phyloP scores from a whole-genome alignment of 2,113 vertebrate species.

The Nothobranchius kuhntae region DNA sequence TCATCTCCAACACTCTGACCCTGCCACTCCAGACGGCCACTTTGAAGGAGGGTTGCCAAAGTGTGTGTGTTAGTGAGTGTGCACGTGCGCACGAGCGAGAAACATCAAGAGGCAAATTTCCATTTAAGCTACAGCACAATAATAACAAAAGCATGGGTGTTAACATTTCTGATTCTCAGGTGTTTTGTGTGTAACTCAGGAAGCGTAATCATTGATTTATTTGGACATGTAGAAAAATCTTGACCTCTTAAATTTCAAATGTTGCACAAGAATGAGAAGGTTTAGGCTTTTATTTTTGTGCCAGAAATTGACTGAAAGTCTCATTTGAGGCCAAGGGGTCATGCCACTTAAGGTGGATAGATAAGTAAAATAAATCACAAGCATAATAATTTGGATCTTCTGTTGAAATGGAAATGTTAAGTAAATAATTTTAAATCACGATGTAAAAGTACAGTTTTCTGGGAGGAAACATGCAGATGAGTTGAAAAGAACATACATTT shows the following conservation, averaged over 20 bases:
- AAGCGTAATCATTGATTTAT: neutral
- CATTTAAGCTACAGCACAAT: neutral
- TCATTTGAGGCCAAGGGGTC: no score
- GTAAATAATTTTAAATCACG: no score
- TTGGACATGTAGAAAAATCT: neutral
- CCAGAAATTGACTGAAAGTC: no score
- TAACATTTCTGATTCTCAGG: neutral
- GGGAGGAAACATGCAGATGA: no score
- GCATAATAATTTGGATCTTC: no score
- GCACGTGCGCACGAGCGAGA: neutral
- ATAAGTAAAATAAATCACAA: no score
- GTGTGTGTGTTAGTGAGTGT: constrained; percentile 15
- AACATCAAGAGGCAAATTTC: neutral
- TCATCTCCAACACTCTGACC: constrained; percentile 59
- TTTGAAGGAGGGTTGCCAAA: constrained; percentile 35
- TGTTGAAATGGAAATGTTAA: no score
- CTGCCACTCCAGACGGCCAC: constrained; percentile 56
- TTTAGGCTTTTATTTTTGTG: neutral
- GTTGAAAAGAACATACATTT: no score
- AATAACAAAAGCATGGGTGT: neutral
- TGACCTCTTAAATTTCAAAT: neutral
- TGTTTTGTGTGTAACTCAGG: neutral
- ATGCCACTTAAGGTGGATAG: no score
- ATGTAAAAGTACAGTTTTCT: no score
- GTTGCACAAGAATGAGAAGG: no score